phyloP scores from a whole-genome alignment of 2,888 invertebrate genomes.

The Torymus tubicola region DNA sequence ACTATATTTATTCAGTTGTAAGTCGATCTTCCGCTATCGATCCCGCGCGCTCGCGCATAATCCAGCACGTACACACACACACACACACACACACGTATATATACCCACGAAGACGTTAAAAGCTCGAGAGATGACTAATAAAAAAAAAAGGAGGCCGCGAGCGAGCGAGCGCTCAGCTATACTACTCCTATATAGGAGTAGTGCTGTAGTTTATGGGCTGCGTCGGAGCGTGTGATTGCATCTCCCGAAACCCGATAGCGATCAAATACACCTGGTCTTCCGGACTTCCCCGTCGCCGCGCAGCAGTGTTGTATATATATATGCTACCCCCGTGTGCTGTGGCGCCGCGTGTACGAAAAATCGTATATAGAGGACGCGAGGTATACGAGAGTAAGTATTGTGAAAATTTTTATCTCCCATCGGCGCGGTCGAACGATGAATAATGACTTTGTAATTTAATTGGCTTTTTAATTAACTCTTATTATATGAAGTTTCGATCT shows the following conservation, averaged over 20 bases:
- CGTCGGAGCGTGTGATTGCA: constrained; percentile 71
- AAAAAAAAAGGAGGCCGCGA: constrained; percentile 35
- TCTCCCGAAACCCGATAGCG: constrained; percentile 69
- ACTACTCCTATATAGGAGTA: no score
- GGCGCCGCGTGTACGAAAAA: no score
- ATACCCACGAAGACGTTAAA: constrained; percentile 45
- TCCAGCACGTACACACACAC: background rate
- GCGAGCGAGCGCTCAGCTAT: no score
- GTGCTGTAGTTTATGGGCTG: constrained; percentile 55
- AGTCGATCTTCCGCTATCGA: constrained; percentile 38
- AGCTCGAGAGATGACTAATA: constrained; percentile 52
- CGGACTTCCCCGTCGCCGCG: constrained; percentile 32
- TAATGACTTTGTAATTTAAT: background rate
- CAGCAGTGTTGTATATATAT: no score
- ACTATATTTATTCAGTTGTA: constrained; percentile 33
- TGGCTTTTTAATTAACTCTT: background rate
- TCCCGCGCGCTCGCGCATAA: background rate
- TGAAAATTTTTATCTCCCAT: no score
- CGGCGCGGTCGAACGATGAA: background rate
- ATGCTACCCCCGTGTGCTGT: no score
- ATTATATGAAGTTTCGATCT: background rate
- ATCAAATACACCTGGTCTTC: constrained; percentile 69
- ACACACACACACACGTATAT: background rate
- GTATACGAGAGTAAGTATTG: no score
- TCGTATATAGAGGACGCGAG: no score